A percentile compares a stretch with the other conserved stretches of the same genome.
phyloP scores from a whole-genome alignment of 2,797 vertebrate species.

The Lophotriccus pileatus region DNA sequence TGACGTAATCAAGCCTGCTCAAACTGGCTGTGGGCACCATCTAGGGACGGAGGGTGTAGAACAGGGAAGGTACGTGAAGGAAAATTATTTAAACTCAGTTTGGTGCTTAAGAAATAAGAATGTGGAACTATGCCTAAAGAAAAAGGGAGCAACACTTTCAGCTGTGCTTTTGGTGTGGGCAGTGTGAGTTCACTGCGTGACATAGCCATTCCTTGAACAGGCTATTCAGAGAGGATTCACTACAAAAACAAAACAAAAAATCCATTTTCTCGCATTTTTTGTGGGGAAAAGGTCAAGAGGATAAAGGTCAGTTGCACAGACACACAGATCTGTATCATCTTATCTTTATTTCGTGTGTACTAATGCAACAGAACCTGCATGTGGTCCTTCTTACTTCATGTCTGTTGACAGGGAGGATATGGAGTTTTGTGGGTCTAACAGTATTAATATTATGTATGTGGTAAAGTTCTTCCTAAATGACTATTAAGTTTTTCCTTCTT shows the following conservation, averaged over 20 bases:
- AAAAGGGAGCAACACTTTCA: not conserved
- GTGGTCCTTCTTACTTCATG: not conserved
- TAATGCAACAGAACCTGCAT: not conserved
- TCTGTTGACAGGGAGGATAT: not conserved
- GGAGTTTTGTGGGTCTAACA: not conserved
- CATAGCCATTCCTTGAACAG: not conserved
- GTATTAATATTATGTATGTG: not conserved
- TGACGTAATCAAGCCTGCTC: not conserved
- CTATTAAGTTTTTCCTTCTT: not conserved
- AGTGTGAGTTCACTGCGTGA: not conserved
- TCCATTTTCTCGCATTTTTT: not conserved
- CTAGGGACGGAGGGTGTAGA: not conserved
- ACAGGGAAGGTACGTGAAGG: not conserved
- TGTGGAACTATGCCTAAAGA: not conserved
- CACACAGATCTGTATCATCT: accelerated
- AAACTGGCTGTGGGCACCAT: not conserved
- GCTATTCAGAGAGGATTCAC: not conserved
- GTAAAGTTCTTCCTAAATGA: not conserved
- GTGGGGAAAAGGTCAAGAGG: not conserved
- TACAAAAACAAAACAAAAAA: not conserved
- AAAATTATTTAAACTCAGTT: not conserved
- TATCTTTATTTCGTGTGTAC: not conserved
- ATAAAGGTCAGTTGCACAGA: not conserved
- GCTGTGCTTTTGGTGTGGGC: not conserved
- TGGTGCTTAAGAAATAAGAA: not conserved